These are phyloP conservation scores for Setophaga petechia DNA, from an alignment of 2,113 vertebrate genomes.

Conservation along the genomic window DNA sequence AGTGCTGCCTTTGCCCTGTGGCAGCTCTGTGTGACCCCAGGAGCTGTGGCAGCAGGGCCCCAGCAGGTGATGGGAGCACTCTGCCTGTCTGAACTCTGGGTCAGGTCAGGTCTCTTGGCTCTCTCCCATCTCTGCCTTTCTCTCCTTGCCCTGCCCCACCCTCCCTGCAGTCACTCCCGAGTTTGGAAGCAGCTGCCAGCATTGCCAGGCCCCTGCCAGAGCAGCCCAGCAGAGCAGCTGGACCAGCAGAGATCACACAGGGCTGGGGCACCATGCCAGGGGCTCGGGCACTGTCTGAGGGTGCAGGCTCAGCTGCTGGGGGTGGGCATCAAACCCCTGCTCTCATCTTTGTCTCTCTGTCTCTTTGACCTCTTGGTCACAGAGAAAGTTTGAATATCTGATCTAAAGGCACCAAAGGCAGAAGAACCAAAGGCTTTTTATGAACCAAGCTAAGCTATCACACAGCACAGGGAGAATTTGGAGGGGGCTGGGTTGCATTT, in stretches of 20 bases:
- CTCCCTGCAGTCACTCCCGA: background rate
- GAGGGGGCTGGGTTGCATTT: background rate
- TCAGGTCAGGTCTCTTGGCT: background rate
- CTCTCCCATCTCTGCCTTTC: background rate
- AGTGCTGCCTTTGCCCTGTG: background rate
- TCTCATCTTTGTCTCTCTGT: background rate
- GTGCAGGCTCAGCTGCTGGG: background rate
- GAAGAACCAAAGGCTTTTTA: background rate
- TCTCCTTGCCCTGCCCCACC: background rate
- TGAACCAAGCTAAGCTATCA: background rate
- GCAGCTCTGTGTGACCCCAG: background rate
- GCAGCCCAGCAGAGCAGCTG: background rate
- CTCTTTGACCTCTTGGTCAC: background rate
- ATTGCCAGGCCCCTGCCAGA: background rate
- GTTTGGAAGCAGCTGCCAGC: background rate
- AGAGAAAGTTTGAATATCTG: background rate
- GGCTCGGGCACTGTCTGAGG: background rate
- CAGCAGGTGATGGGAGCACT: background rate
- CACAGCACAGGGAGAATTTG: background rate
- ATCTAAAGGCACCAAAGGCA: background rate
- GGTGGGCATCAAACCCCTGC: background rate
- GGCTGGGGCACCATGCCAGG: background rate
- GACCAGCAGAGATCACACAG: background rate
- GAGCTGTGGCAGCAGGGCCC: accelerated
- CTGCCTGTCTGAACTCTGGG: background rate